Evolutionary conservation across 2,888 invertebrate species (phyloP).

Genomic region (Pachycephus smyrnensis): DNA sequence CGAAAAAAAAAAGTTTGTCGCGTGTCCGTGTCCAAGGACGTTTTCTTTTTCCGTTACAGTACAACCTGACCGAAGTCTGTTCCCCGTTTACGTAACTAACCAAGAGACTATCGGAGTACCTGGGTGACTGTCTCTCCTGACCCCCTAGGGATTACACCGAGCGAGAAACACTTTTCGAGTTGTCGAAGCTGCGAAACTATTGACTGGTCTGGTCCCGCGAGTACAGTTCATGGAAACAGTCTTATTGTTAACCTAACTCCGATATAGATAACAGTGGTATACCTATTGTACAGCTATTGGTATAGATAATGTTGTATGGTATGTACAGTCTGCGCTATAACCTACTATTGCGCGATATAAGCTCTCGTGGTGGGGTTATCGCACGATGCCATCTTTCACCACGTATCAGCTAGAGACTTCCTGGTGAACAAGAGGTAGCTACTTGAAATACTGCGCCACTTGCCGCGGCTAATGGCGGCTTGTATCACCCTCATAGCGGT

Average conservation of each 20-base stretch:
- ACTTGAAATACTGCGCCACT: conserved; percentile 27
- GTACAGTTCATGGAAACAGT: background rate
- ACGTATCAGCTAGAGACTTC: conserved; percentile 1
- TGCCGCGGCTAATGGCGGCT: conserved; percentile 44
- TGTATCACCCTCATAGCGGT: conserved; percentile 46
- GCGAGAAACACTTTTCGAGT: background rate
- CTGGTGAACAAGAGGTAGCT: conserved; percentile 7
- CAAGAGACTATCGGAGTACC: background rate
- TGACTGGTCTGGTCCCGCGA: background rate
- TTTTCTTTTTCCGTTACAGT: background rate
- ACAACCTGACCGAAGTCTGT: background rate
- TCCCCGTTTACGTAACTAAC: background rate
- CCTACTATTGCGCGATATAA: background rate
- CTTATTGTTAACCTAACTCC: background rate
- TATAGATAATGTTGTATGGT: background rate
- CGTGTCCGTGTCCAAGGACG: background rate
- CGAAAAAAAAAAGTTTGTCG: background rate
- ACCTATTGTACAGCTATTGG: background rate
- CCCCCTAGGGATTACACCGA: background rate
- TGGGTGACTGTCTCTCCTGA: background rate
- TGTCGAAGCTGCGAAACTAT: background rate
- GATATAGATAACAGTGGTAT: background rate
- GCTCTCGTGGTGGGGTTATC: background rate
- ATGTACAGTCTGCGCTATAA: background rate
- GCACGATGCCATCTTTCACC: background rate